Base-by-base conservation (phyloP, 2,888 invertebrate genomes). In the Archips crataeganus region DNA sequence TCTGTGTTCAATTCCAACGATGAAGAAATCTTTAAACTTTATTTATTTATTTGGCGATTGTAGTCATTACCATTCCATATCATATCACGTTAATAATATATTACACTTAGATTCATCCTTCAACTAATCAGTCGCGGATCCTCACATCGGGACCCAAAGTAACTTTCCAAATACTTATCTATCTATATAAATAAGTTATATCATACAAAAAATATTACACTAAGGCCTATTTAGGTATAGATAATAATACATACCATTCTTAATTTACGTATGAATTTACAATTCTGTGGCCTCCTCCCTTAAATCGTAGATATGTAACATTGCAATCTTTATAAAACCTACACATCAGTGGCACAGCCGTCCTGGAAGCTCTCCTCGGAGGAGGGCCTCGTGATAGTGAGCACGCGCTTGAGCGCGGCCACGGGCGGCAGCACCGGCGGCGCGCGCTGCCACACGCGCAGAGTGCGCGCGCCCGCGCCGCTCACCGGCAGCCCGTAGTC, bases 351-450 rank as follows among this genome's bases (percentile, higher is more conserved):
- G 80, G 98, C 98, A 91, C 98, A 98, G 84, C 98, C 98, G 93
- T 98, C 98, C 90, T 98, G 98, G 89, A 98, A 98, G 77, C 98
- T 98, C 90, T 98, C 98, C 85, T 98, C 98, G 59, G 98, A 97
- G 36, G 98, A 97, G 88, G 97, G 98, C 85, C 98, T 96, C 83
- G 96, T 97, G 90, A 97, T 97, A 81, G 97, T 97, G 78, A 98
- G 95, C 75, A 97, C 98, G 78, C 98, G 96, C 90, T 98, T 98
- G 79, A 98, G 95, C 78, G 97, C 97, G 75, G 97, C 97, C 60
- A 98, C 98, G 34, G 98, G 98, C 45, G 97, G 98, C 85, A 98
- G 92, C 74, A 98, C 98, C 76, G 98, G 98, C 77, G 97, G 97
- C 79, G 97, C 97, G 79, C 97, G 97, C 89, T 98, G 98, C 98